Conservation (phyloP, 2,797 vertebrate genomes). For the Sebastes nivosus region DNA sequence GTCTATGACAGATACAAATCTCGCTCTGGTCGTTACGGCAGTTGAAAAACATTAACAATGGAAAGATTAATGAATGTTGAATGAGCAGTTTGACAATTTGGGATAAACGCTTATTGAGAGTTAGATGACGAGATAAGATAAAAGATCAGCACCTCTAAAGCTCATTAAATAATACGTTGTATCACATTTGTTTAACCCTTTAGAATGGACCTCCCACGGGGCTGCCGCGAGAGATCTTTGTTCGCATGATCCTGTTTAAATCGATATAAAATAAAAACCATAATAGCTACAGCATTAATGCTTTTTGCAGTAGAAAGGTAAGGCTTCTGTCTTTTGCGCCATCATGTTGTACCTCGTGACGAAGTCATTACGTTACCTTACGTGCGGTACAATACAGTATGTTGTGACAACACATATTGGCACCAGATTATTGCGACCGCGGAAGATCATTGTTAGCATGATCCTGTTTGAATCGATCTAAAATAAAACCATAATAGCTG, state of each 20-base stretch:
- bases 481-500: too few species aligned
- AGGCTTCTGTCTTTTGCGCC: background rate
- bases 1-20: background rate
- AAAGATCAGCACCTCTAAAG: background rate
- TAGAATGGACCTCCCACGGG: background rate
- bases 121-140: background rate
- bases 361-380: background rate
- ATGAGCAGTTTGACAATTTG: background rate
- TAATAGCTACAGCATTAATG: background rate
- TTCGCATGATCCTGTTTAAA: background rate
- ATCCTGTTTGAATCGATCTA: too few species aligned
- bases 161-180: background rate
- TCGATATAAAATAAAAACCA: background rate
- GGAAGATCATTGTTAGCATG: too few species aligned
- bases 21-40: background rate
- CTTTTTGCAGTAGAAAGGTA: background rate
- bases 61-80: background rate
- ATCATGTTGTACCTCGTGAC: background rate
- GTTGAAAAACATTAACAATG: conserved; percentile 1
- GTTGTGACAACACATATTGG: too few species aligned
- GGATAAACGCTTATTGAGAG: background rate
- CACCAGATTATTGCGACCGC: too few species aligned
- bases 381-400: too few species aligned
- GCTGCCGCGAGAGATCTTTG: too few species aligned
- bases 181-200: background rate